Conservation (phyloP, 1,140 invertebrate genomes). For the Antheraea pernyi region DNA sequence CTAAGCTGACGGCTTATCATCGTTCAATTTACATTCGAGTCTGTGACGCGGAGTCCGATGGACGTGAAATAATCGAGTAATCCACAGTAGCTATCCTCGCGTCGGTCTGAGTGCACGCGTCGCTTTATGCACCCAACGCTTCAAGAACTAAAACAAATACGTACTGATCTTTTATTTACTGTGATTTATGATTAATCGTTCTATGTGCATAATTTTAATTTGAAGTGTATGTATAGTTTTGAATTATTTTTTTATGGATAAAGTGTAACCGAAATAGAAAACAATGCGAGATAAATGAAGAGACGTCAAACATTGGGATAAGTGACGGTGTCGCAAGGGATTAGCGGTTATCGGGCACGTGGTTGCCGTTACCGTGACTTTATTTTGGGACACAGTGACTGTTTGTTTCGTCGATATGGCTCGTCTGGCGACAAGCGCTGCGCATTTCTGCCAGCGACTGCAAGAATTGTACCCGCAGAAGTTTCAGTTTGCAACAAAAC, state of each 20-base stretch:
- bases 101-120: background rate
- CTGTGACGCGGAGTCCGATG: background rate
- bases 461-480: slow-evolving; percentile 66
- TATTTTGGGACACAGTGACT: background rate
- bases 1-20: background rate
- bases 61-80: background rate
- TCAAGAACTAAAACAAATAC: background rate
- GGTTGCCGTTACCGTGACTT: background rate
- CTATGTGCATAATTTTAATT: background rate
- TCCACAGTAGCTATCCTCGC: background rate
- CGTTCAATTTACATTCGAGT: background rate
- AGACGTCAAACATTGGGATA: slow-evolving; percentile 26
- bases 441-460: slow-evolving; percentile 60
- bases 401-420: slow-evolving; percentile 44
- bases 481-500: slow-evolving; percentile 48
- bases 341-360: slow-evolving; percentile 30
- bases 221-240: background rate
- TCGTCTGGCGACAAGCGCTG: slow-evolving; percentile 52
- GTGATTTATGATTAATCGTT: background rate
- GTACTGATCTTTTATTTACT: background rate
- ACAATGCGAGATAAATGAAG: slow-evolving; percentile 18
- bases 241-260: slow-evolving; percentile 10
- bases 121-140: background rate
- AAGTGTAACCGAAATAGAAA: slow-evolving; percentile 8
- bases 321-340: slow-evolving; percentile 20